A percentile compares a stretch with the other conserved stretches of the same genome.
phyloP scores from a whole-genome alignment of 1,140 invertebrate genomes.

The Drosophila saltans region DNA sequence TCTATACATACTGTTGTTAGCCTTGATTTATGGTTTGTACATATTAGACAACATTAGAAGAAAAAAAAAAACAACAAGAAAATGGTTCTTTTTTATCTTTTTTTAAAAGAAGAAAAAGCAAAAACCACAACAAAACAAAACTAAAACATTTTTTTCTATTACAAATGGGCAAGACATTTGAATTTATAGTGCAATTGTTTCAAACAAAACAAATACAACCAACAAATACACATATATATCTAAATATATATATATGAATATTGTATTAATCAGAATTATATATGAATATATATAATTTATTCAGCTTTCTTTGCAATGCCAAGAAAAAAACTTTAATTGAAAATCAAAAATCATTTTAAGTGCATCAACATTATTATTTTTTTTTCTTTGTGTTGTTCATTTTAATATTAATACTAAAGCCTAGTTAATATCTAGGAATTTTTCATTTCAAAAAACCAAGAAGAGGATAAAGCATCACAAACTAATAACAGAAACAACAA shows the following conservation, averaged over 20 bases:
- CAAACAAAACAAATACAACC: constrained; percentile 67
- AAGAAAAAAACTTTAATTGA: constrained; percentile 71
- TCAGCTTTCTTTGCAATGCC: constrained; percentile 76
- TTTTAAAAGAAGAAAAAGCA: background rate
- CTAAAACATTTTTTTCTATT: constrained; percentile 34
- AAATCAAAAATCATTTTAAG: constrained; percentile 80
- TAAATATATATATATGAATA: constrained; percentile 63
- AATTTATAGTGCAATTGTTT: constrained; percentile 81
- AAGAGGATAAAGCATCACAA: background rate
- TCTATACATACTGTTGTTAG: constrained; percentile 64
- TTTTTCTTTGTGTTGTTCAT: constrained; percentile 42
- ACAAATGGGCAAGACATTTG: constrained; percentile 77
- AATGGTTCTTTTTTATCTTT: constrained; percentile 45
- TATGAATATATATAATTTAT: constrained; percentile 71
- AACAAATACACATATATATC: constrained; percentile 62
- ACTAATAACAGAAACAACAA: constrained; percentile 23
- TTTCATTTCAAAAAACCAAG: background rate
- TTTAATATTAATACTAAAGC: constrained; percentile 8
- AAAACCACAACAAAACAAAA: background rate
- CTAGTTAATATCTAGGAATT: constrained; percentile 1
- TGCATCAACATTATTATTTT: constrained; percentile 56
- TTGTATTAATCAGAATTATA: constrained; percentile 18
- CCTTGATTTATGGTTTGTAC: constrained; percentile 79
- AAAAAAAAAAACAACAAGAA: constrained; percentile 1
- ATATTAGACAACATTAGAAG: constrained; percentile 70